A percentile compares a stretch with the other conserved stretches of the same genome.
These are phyloP conservation scores for Riptortus pedestris DNA, from an alignment of 1,140 invertebrate genomes.

Conservation along the genomic window DNA sequence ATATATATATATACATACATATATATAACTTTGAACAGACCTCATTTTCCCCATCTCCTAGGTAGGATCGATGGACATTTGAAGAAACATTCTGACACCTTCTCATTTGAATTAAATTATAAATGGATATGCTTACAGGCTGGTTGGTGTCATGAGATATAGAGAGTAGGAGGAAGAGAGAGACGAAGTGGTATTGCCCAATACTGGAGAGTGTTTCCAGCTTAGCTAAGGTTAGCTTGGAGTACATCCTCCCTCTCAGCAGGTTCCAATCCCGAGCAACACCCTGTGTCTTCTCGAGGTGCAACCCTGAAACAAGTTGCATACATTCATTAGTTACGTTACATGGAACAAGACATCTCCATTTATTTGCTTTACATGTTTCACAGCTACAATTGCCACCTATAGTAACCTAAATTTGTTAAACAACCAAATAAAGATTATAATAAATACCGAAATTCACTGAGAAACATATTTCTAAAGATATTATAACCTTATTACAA, in stretches of 20 bases:
- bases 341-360: not conserved
- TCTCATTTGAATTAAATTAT: no score
- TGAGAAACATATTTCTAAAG: conserved; percentile 5
- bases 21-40: no score
- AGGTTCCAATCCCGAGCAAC: conserved; percentile 41
- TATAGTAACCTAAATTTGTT: no score
- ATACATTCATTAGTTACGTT: not conserved
- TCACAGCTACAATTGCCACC: no score
- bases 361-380: no score
- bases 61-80: no score
- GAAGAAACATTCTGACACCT: no score
- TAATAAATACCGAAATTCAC: no score
- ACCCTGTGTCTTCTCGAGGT: conserved; percentile 36
- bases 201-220: conserved; percentile 38
- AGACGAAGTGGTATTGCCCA: conserved; percentile 40
- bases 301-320: conserved; percentile 32
- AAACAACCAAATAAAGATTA: no score
- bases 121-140: conserved; percentile 39
- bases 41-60: no score
- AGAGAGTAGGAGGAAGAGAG: conserved; percentile 40
- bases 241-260: conserved; percentile 41
- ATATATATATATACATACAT: no score
- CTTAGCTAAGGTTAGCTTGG: conserved; percentile 41
- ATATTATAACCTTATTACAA: no score
- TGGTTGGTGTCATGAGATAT: conserved; percentile 38